Evolutionary conservation across 2,888 invertebrate species (phyloP), one percentile per base, ranked within the genome.

Genomic region (Argyra leucocephala): DNA sequence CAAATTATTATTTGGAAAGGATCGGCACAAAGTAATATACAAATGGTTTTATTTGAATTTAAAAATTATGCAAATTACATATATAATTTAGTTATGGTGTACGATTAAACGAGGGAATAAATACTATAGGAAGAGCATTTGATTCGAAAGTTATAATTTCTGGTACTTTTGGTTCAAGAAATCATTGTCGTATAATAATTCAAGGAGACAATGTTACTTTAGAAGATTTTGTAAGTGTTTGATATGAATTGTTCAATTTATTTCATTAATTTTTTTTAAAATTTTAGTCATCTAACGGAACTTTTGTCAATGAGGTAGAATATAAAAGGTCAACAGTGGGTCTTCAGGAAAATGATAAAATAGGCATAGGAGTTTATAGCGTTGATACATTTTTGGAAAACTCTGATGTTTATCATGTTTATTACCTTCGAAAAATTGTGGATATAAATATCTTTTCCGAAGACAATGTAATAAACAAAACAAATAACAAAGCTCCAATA

Each of bases 261-360:
- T 22, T 57, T 57, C 7, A 9, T 22, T 9, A 23, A 22, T 6
- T 4, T 59, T n/a, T 48, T 48, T 48, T 48, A 37, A 6, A 23
- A 18, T 59, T 23, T 59, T 23, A 59, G 59, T 61, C 61, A 1
- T 31, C 31, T 7, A 61, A 61, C 21, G 61, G 61, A 21, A 61
- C 61, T n/a, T 61, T 21, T 61, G 10, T 61, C 2, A 61, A 61
- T 31, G 61, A 61, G 9, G 7, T 2, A 1, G 2, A 61, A 26
- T n/a, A 18, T 10, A 15, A 21, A n/a, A 3, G n/a, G 18, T 6
- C 3, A 9, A 6, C 21, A 10, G 22, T n/a, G 5, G 24, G 18
- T 3, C 1, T 61, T 21, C 18, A 9, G 10, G 31, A 26, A 61
- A 31, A 31, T 26, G 61, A 24, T 21, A 31, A 31, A 61, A 31